Base-by-base conservation (phyloP, 2,888 invertebrate species). In the Patella depressa region DNA sequence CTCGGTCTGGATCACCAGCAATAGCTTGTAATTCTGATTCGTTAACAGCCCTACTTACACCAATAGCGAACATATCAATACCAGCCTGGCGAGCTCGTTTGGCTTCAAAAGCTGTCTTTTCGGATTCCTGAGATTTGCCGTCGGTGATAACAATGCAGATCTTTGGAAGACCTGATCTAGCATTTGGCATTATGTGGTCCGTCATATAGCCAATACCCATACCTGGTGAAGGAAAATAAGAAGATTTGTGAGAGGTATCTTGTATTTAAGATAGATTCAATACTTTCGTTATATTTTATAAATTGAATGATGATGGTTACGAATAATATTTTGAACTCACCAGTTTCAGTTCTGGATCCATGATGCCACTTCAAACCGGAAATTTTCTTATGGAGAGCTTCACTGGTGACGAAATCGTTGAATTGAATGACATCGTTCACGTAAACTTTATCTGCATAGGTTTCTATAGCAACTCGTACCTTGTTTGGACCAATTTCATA, bases 41-140 rank as follows among this genome's bases (percentile, higher is more conserved):
- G 45, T 75, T 72, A 3, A 81, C 74, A 7, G 29, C 72, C 15
- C 24, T 29, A 11, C 81, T 79, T 1, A 82, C 80, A 17, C 82
- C 82, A 54, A 82, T 78, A 53, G 82, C 82, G 65, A 80, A 79
- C 76, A 80, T 81, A 4, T 59, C 65, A 70, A 81, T 75, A 29
- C 80, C 81, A 11, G 57, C 74, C 1, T 70, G 54, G 7, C 77
- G 78, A 1, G 81, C 78, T 0, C 5, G 11, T 1, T 53, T 34
- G 5, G 82, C 82, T 19, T 79, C 77, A 5, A 34, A 53, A 45
- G 17, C 45, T 2, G 81, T 81, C 72, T 70, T 73, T 75, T 81
- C 65, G 19, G 65, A 24, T 24, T 65, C 65, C 24, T 65, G 65
- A 24, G 65, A 65, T 65, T 65, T 24, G 14, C 65, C 65, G 14